These are phyloP conservation scores for Neuroscelio doddi DNA, from an alignment of 2,888 invertebrate species.

Conservation along the genomic window DNA sequence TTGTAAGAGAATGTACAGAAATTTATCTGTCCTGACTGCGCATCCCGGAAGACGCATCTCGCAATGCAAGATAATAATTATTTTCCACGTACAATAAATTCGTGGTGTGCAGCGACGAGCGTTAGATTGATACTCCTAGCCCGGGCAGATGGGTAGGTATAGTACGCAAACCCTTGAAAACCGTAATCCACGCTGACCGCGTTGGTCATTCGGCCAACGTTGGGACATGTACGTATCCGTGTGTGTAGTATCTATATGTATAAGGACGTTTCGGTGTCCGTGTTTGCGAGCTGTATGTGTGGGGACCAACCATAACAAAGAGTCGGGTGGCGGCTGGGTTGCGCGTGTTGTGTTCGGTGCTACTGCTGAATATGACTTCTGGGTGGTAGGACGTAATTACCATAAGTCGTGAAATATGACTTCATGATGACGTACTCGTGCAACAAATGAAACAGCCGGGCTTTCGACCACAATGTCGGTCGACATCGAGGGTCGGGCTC, in stretches of 20 bases:
- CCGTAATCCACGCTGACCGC: slow-evolving; percentile 34
- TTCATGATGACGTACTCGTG: slow-evolving; percentile 64
- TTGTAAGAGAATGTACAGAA: too few relatives aligned
- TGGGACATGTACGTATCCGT: too few relatives aligned
- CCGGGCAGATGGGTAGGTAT: slow-evolving; percentile 17
- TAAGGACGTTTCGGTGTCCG: too few relatives aligned
- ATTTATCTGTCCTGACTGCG: too few relatives aligned
- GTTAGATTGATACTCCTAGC: slow-evolving; percentile 34
- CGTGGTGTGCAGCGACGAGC: slow-evolving; percentile 18
- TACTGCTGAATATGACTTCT: slow-evolving; percentile 47
- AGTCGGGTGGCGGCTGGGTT: slow-evolving; percentile 31
- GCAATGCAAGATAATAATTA: slow-evolving; percentile 34
- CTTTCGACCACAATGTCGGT: slow-evolving; percentile 49
- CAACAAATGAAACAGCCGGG: slow-evolving; percentile 64
- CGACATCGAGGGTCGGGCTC: slow-evolving; percentile 44
- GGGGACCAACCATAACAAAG: slow-evolving; percentile 31
- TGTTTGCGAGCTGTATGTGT: background rate
- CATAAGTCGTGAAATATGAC: slow-evolving; percentile 70
- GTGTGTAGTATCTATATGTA: too few relatives aligned
- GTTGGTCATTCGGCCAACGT: slow-evolving; percentile 32
- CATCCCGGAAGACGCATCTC: background rate
- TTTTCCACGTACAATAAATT: slow-evolving; percentile 42
- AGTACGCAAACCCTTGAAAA: slow-evolving; percentile 39
- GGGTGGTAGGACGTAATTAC: slow-evolving; percentile 68
- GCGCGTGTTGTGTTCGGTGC: slow-evolving; percentile 30